Evolutionary conservation across 2,113 vertebrate species (phyloP).

Genomic region (Cottus gobio): DNA sequence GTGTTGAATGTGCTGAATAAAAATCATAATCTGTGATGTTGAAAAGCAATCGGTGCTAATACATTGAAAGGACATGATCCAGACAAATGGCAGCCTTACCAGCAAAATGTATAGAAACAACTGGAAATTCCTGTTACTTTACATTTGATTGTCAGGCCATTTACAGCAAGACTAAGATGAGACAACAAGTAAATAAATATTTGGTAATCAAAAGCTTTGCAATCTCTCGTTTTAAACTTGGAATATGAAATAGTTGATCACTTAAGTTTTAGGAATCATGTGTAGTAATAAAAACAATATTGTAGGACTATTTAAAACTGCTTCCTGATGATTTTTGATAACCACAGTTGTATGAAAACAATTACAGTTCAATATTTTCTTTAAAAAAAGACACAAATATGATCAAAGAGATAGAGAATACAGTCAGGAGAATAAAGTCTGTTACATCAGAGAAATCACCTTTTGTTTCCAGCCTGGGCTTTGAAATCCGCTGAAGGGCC

Average conservation of each 20-base stretch:
- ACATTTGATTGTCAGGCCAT: background rate
- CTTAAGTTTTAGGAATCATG: background rate
- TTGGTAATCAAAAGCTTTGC: background rate
- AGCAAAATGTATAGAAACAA: background rate
- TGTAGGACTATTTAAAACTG: background rate
- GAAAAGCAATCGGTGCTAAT: background rate
- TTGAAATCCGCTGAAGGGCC: slow-evolving; percentile 48
- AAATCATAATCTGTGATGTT: background rate
- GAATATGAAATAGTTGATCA: background rate
- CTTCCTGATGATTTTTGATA: background rate
- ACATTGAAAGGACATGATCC: background rate
- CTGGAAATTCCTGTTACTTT: background rate
- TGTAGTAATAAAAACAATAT: background rate
- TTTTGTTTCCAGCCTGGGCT: slow-evolving; percentile 59
- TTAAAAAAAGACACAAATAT: background rate
- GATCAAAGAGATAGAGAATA: background rate
- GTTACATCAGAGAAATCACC: slow-evolving; percentile 45
- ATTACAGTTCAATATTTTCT: background rate
- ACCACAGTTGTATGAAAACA: background rate
- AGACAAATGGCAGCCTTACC: background rate
- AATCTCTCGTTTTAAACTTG: background rate
- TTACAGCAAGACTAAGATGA: background rate
- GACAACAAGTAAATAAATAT: background rate
- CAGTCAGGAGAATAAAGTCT: slow-evolving; percentile 26
- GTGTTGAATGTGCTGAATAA: background rate